phyloP scores from a whole-genome alignment of 2,113 vertebrate species.

The Grammomys surdaster region DNA sequence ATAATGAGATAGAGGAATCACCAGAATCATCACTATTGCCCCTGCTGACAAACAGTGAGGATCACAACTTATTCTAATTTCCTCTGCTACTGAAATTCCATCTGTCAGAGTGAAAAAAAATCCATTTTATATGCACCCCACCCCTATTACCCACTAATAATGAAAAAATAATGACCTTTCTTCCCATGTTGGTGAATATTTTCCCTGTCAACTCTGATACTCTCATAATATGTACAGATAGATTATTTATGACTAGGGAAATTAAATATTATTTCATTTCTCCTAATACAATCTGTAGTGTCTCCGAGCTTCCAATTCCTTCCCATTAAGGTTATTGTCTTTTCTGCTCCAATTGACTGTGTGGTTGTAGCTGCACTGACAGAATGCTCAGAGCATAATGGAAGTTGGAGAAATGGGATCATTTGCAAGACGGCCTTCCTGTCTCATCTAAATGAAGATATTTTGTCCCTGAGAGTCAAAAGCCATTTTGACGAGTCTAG shows the following conservation, averaged over 20 bases:
- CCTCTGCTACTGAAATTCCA: constrained; percentile 72
- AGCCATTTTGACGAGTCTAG: constrained; percentile 75
- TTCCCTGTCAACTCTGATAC: constrained; percentile 87
- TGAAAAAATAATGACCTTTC: constrained; percentile 88
- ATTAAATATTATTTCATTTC: constrained; percentile 90
- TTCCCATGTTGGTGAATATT: constrained; percentile 83
- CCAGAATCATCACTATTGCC: neutral
- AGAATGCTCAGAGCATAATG: constrained; percentile 84
- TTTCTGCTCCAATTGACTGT: constrained; percentile 85
- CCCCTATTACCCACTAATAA: constrained; percentile 82
- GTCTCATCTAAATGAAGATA: constrained; percentile 88
- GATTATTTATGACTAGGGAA: constrained; percentile 89
- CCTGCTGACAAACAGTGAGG: constrained; percentile 71
- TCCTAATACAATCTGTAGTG: constrained; percentile 86
- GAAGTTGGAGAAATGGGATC: constrained; percentile 85
- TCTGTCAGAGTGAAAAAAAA: constrained; percentile 72
- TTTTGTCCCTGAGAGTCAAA: constrained; percentile 86
- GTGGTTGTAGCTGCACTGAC: constrained; percentile 81
- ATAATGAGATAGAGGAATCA: neutral
- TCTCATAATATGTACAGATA: constrained; percentile 86
- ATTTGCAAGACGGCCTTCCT: constrained; percentile 87
- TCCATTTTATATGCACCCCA: constrained; percentile 43
- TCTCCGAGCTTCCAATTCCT: constrained; percentile 86
- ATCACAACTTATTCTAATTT: constrained; percentile 66
- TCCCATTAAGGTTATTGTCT: constrained; percentile 89